Evolutionary conservation across 2,797 vertebrate species (phyloP), one percentile per base, ranked within the genome.

Genomic region (Danio kyathit): DNA sequence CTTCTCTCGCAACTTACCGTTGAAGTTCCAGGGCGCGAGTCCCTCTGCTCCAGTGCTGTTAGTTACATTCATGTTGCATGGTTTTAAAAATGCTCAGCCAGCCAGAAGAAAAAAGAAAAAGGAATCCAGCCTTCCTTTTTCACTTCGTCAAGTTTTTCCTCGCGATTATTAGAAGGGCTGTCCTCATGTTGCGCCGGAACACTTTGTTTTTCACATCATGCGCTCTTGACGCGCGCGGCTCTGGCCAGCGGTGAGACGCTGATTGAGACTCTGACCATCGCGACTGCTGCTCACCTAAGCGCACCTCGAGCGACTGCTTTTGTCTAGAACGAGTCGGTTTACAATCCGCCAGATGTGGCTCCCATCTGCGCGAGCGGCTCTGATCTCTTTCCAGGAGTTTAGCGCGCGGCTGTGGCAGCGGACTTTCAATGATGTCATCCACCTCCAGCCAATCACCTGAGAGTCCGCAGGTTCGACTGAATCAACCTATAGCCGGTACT

Each of bases 361-460:
- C 60, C 83, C 82, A 84, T 86, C 82, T 59, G 83, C 74, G 61
- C 57, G 74, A 76, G 66, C 64, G 69, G 49, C 76, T 83, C 74
- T 69, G 80, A 76, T 83, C 86, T 85, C 57, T 80, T 85, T 84
- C 73, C 75, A 83, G 72, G 76, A 87, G 75, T 86, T 87, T 83
- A 75, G 74, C 66, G 86, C 56, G 66, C 66, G 63, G 73, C 67
- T 48, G 52, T 80, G 70, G 76, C 82, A 75, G 59, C 64, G 51
- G 59, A 82, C 59, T 76, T 75, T 73, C 63, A 81, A 88, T 92
- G 92, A 93, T 90, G 92, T 93, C 91, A 93, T 89, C 86, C 66
- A 72, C 83, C 82, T 80, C 74, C 86, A 90, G 87, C 92, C 92
- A 93, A 93, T 93, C 90, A 86, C 73, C 80, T 84, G 69, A 57